A percentile compares a stretch with the other conserved stretches of the same genome.
These are phyloP conservation scores for Diaphora mendica DNA, from an alignment of 2,888 invertebrate genomes.

Conservation along the genomic window DNA sequence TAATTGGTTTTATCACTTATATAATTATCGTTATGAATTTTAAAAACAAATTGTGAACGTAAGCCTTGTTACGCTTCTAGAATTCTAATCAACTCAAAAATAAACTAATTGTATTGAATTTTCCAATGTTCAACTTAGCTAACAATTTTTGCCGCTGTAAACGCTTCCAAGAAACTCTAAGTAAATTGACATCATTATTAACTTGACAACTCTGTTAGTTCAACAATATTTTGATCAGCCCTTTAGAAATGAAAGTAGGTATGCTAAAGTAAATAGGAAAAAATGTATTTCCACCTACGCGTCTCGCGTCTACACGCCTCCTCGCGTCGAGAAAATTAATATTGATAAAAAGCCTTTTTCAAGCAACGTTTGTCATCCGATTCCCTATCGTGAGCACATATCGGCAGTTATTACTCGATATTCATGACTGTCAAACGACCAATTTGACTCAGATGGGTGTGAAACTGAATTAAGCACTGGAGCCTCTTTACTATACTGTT, in stretches of 20 bases:
- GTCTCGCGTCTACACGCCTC: too few species aligned
- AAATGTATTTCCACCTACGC: not conserved
- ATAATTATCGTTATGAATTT: not conserved
- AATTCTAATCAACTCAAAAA: not conserved
- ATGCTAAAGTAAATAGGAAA: not conserved
- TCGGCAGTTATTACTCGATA: conserved; percentile 7
- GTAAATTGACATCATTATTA: not conserved
- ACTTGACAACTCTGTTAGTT: not conserved
- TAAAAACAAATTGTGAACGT: not conserved
- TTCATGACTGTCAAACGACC: conserved; percentile 9
- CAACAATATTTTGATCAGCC: not conserved
- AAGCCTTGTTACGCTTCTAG: not conserved
- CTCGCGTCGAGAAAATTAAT: not conserved
- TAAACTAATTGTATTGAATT: not conserved
- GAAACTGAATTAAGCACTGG: conserved; percentile 10
- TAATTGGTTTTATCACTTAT: not conserved
- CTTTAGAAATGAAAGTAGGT: not conserved
- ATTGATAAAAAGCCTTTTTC: conserved; percentile 2
- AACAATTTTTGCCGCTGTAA: not conserved
- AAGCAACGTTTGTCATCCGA: not conserved
- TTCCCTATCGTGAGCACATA: conserved; percentile 2
- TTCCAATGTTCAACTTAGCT: too few species aligned
- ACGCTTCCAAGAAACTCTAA: not conserved
- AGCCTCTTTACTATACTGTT: not conserved
- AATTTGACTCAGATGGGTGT: conserved; percentile 9